Evolutionary conservation across 2,113 vertebrate genomes (phyloP), one percentile per base, ranked within the genome.

Genomic region (Thryonomys swinderianus): DNA sequence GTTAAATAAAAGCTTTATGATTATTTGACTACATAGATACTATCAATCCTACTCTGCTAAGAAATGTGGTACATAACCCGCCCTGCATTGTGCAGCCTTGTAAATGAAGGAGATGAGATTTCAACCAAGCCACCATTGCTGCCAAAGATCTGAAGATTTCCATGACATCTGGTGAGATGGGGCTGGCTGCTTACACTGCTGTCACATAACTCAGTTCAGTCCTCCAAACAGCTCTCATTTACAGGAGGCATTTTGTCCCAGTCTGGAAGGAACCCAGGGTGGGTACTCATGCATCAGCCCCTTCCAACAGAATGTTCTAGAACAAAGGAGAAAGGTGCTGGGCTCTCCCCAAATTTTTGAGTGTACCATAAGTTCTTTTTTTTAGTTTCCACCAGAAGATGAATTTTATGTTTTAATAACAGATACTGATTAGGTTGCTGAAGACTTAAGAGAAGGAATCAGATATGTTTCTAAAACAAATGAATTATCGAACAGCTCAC

Each of bases 351-450:
- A 79, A 25, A 71, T 0, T 16, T 34, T 66, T 40, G 48, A 8
- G 14, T 53, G 13, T 59, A 34, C 21, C 32, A 42, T 55, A 85
- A 87, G 10, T 34, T 91, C 95, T 79, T 88, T 59, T 42, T 45
- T 88, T 93, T 76, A 82, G 27, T 85, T 66, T 96, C 59, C 40
- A 83, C 21, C 2, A 84, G 48, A 91, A 82, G 30, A 37, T 83
- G 9, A 74, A 80, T 74, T 90, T 86, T 91, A 96, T 91, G 95
- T 14, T 67, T 9, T 57, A 93, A n/a, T 85, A 71, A 91, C 25
- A 30, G 13, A 83, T 34, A 48, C 53, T 91, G 83, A 85, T 37
- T 8, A 80, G 83, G 83, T 3, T 61, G 21, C 73, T 82, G 71
- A 81, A 87, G 51, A 17, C 37, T 91, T 93, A 94, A 90, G 32